Base-by-base conservation (phyloP, 2,113 vertebrate genomes). In the Excalfactoria chinensis region DNA sequence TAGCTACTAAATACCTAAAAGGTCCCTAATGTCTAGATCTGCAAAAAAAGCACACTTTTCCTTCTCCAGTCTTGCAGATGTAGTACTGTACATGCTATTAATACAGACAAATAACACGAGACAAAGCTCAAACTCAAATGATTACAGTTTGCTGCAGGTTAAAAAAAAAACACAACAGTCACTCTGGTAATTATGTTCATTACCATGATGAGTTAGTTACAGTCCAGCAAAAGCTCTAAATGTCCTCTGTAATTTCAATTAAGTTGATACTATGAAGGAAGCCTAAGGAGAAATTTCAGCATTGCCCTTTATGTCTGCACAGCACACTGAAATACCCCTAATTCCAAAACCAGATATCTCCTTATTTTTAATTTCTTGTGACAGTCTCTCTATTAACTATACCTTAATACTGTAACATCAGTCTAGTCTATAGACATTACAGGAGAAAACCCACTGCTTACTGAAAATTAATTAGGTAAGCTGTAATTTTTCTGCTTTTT, bases 121-220 rank as follows among this genome's bases (percentile, higher is more conserved):
- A 70, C 32, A 81, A 74, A 90, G 22, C 64, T 90, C 81, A 82
- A 37, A 37, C 37, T 37, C 37, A 37, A 37, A 49, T 37, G 59
- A 73, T 26, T 49, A 91, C 32, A 86, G 17, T 60, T 77, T 72
- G 68, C 68, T 92, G 40, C 40, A 85, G 56, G 51, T 89, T 76
- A 74, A 84, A 46, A 56, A 84, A 81, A 35, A 71, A 51, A 48
- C 44, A 5, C 23, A 51, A 51, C 49, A 51, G 22, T 14, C 48
- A 56, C 30, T 84, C 72, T 53, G 89, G 30, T 78, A 93, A 95
- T 94, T 64, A 89, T 44, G 46, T 64, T 91, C 40, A 73, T 90
- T 80, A 80, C 37, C 48, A 53, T 75, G 78, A 88, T 0, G 0
- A 21, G 84, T 87, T 86, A 84, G 53, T 90, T 89, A 82, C 44